phyloP scores from a whole-genome alignment of 2,113 vertebrate species.

The Cricetomys ansorgei region DNA sequence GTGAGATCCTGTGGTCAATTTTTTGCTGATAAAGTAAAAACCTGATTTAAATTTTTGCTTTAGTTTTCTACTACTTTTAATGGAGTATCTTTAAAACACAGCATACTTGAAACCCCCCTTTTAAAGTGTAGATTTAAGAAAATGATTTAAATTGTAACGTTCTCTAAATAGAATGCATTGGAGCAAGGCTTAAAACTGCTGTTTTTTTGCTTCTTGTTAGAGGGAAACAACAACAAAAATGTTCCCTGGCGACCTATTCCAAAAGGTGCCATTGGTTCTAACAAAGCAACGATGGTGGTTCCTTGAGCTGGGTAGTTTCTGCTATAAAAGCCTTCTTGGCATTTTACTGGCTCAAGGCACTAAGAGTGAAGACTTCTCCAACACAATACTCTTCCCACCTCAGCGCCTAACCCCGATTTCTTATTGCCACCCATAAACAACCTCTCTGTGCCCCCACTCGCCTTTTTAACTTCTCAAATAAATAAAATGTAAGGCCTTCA shows the following conservation, averaged over 20 bases:
- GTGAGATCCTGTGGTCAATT: background rate
- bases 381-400: background rate
- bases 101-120: background rate
- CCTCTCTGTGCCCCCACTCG: background rate
- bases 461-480: background rate
- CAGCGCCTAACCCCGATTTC: slow-evolving; percentile 12
- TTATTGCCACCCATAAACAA: background rate
- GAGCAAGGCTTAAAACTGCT: background rate
- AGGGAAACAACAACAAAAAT: background rate
- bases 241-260: background rate
- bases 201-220: background rate
- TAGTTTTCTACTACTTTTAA: slow-evolving; percentile 36
- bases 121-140: slow-evolving; percentile 34
- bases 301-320: background rate
- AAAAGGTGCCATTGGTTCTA: background rate
- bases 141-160: background rate
- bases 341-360: slow-evolving; percentile 6
- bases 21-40: slow-evolving; percentile 27
- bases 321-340: background rate
- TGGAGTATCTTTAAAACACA: slow-evolving; percentile 23
- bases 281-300: background rate
- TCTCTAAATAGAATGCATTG: background rate
- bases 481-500: slow-evolving; percentile 37
- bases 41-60: slow-evolving; percentile 1
- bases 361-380: slow-evolving; percentile 2